These are phyloP conservation scores for Phyto melanocephala DNA, from an alignment of 2,888 invertebrate species.

Conservation along the genomic window DNA sequence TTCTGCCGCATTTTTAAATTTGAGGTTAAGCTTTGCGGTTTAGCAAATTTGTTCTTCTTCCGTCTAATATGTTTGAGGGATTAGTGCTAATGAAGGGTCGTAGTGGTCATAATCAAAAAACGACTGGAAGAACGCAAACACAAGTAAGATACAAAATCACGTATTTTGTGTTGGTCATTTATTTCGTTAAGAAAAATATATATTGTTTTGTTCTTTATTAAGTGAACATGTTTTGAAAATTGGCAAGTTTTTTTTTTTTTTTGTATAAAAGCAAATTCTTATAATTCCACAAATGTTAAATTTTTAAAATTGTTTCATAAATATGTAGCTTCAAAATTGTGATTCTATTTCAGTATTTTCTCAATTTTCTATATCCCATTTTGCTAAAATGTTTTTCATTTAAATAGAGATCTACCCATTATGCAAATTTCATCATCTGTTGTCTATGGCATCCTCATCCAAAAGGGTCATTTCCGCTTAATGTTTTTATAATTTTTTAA, in stretches of 20 bases:
- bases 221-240: too few relatives aligned
- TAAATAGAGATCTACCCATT: too few relatives aligned
- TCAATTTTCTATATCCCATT: too few relatives aligned
- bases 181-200: background rate
- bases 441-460: background rate
- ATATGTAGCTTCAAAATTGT: too few relatives aligned
- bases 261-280: too few relatives aligned
- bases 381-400: too few relatives aligned
- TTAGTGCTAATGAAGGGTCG: conserved; percentile 46
- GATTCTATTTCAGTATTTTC: too few relatives aligned
- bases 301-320: too few relatives aligned
- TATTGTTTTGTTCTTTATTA: too few relatives aligned
- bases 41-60: conserved; percentile 23
- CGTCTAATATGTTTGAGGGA: conserved; percentile 27
- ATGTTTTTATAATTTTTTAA: background rate
- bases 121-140: background rate
- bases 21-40: conserved; percentile 40
- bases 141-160: conserved; percentile 5
- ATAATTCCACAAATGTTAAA: too few relatives aligned
- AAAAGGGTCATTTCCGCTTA: conserved; percentile 3
- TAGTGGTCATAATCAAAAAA: background rate
- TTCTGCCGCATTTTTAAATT: background rate
- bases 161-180: conserved; percentile 5
- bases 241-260: background rate
- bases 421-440: background rate